These are phyloP conservation scores for Argyresthia goedartella DNA, from an alignment of 2,888 invertebrate genomes.

Conservation along the genomic window DNA sequence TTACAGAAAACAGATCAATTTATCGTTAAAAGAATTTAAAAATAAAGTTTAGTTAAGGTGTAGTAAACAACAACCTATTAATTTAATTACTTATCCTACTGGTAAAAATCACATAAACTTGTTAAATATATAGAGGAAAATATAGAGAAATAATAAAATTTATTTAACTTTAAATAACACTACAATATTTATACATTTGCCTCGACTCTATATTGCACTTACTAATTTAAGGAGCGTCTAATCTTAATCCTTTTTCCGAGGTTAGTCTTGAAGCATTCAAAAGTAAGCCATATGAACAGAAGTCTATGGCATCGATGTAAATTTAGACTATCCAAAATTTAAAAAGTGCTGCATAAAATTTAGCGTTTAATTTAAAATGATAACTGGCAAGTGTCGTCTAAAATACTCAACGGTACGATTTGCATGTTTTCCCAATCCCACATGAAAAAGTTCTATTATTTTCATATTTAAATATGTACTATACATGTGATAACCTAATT, in stretches of 20 bases:
- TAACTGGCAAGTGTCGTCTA: neutral
- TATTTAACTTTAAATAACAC: constrained; percentile 5
- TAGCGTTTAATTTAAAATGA: neutral
- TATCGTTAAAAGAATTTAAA: too few species aligned
- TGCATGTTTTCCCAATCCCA: neutral
- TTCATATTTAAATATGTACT: too few species aligned
- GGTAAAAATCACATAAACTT: constrained; percentile 45
- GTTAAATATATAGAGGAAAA: constrained; percentile 7
- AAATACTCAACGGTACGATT: neutral
- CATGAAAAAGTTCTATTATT: too few species aligned
- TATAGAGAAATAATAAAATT: neutral
- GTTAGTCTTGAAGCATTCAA: too few species aligned
- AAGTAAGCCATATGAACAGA: too few species aligned
- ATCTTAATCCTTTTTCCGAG: too few species aligned
- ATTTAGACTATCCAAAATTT: too few species aligned
- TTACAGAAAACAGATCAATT: too few species aligned
- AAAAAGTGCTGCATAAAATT: too few species aligned
- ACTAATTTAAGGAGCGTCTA: too few species aligned
- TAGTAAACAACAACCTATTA: constrained; percentile 1
- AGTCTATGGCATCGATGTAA: too few species aligned
- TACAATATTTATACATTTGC: constrained; percentile 3
- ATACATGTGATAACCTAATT: too few species aligned
- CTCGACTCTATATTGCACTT: neutral
- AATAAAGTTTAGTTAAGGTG: neutral
- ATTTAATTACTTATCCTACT: constrained; percentile 21